Evolutionary conservation across 2,888 invertebrate species (phyloP), one percentile per base, ranked within the genome.

Genomic region (Diaperis boleti): DNA sequence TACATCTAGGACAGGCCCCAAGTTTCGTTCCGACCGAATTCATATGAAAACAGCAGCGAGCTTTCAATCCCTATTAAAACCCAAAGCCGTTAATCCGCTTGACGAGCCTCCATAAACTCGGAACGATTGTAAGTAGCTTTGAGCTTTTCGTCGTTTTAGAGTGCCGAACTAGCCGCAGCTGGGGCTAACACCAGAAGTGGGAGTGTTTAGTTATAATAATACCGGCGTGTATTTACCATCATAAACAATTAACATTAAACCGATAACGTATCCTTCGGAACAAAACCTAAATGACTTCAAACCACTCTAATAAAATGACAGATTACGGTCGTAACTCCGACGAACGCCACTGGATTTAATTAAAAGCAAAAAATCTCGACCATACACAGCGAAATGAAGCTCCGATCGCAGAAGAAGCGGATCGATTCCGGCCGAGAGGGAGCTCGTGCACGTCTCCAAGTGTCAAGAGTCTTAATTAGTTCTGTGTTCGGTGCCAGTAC

Each of bases 391-490:
- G n/a, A n/a, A n/a, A n/a, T n/a, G n/a, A n/a, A n/a, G n/a, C 20
- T n/a, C 39, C 52, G 39, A 52, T 61, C 45, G 29, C 45, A 26
- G 35, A 39, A 56, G 49, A 56, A 55, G 13, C 18, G 22, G 14
- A 11, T 6, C 26, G 49, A 49, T 62, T 57, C 50, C 49, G 56
- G 10, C 14, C n/a, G 14, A 31, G 22, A 35, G 41, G 14, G 35
- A 56, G 50, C 59, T 64, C 17, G 56, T 35, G 42, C 56, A 64
- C 64, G 55, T 62, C 45, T 61, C 61, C 62, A 59, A 65, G 52
- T 62, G 65, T 65, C 65, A 62, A 65, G 65, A 65, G 60, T 55
- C 61, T 60, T 65, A 65, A 65, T 65, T 65, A 65, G 65, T 62
- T 65, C 52, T 52, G 44, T 64, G 64, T 64, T 60, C 54, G 33